These are phyloP conservation scores for Plectropomus leopardus DNA, from an alignment of 2,113 vertebrate genomes.

Conservation along the genomic window DNA sequence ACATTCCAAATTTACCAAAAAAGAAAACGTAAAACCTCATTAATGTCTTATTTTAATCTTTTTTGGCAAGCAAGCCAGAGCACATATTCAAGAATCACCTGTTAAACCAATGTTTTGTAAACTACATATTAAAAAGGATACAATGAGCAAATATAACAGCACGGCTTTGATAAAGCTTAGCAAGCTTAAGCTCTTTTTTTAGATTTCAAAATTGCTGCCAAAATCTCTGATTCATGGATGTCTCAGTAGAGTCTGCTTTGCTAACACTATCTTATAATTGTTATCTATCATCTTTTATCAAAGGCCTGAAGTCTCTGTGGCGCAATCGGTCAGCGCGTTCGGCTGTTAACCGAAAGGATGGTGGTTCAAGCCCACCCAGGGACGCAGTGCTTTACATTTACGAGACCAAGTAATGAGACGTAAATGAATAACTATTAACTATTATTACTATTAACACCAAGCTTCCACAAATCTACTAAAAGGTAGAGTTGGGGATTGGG, in stretches of 20 bases:
- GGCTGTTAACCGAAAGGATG: constrained; percentile 76
- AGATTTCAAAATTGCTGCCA: too few species aligned
- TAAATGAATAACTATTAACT: too few species aligned
- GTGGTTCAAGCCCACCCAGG: constrained; percentile 76
- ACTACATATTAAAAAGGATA: too few species aligned
- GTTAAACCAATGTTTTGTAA: background rate
- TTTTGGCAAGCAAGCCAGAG: background rate
- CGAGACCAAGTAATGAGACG: too few species aligned
- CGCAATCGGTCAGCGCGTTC: constrained; percentile 71
- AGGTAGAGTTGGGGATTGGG: too few species aligned
- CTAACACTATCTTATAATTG: too few species aligned
- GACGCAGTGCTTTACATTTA: background rate
- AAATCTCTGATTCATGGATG: too few species aligned
- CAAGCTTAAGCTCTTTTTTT: too few species aligned
- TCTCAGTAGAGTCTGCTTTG: too few species aligned
- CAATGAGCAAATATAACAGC: background rate
- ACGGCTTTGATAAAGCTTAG: background rate
- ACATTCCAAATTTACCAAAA: background rate
- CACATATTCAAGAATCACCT: background rate
- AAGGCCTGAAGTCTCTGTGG: constrained; percentile 69
- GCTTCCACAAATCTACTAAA: too few species aligned
- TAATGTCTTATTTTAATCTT: background rate
- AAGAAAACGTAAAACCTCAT: background rate
- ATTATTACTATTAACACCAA: too few species aligned
- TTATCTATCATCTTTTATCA: too few species aligned